Evolutionary conservation across 2,888 invertebrate species (phyloP).

Genomic region (Micoletzkya japonica): DNA sequence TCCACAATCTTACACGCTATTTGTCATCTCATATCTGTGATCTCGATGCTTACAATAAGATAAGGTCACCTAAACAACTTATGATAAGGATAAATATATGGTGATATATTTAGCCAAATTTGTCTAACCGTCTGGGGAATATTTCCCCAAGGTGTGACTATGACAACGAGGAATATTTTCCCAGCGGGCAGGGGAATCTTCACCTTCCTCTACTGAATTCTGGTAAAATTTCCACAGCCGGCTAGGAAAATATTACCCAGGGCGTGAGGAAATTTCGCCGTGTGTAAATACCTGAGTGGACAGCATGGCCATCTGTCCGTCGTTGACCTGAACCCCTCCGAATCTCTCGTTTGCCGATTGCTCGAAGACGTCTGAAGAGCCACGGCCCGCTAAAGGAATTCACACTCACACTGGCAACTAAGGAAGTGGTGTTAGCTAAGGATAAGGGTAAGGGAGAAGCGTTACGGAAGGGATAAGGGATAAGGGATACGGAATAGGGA

Average conservation of each 20-base stretch:
- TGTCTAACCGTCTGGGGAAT: neutral
- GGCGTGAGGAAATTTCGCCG: neutral
- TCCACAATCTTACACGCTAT: too few relatives aligned
- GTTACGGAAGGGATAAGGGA: neutral
- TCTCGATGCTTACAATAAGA: too few relatives aligned
- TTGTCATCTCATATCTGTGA: too few relatives aligned
- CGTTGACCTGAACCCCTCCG: constrained; percentile 53
- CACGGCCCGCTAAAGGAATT: constrained; percentile 6
- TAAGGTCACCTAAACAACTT: too few relatives aligned
- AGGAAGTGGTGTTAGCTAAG: neutral
- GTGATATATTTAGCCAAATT: neutral
- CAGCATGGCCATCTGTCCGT: constrained; percentile 51
- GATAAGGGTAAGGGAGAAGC: neutral
- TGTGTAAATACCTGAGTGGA: constrained; percentile 31
- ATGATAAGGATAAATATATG: too few relatives aligned
- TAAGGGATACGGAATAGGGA: neutral
- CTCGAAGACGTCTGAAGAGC: constrained; percentile 47
- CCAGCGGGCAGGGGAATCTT: neutral
- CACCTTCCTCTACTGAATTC: neutral
- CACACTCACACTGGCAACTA: neutral
- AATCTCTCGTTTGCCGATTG: constrained; percentile 45
- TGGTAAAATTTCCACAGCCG: neutral
- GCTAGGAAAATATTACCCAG: too few relatives aligned
- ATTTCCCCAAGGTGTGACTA: neutral
- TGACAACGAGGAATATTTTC: neutral